Evolutionary conservation across 2,888 invertebrate species (phyloP).

Genomic region (Heliconius aoede): DNA sequence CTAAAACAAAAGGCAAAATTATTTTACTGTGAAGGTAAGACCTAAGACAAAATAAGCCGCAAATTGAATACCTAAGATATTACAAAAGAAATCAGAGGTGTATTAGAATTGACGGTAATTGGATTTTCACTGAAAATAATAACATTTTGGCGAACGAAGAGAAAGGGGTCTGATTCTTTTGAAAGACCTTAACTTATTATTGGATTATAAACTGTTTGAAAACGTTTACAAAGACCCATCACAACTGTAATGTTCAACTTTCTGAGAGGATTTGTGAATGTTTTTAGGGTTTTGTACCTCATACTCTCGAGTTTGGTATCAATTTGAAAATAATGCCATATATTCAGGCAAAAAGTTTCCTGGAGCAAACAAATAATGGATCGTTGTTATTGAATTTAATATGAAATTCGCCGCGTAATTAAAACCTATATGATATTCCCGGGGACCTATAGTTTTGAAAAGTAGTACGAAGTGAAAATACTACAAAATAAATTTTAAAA

Average conservation of each 20-base stretch:
- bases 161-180: conserved; percentile 39
- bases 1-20: background rate
- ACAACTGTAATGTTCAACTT: conserved; percentile 20
- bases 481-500: too few relatives aligned
- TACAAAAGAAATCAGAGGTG: conserved; percentile 41
- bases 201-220: conserved; percentile 41
- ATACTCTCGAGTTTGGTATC: too few relatives aligned
- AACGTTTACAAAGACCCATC: conserved; percentile 37
- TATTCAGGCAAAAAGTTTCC: too few relatives aligned
- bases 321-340: too few relatives aligned
- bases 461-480: too few relatives aligned
- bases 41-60: conserved; percentile 49
- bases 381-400: too few relatives aligned
- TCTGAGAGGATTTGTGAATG: background rate
- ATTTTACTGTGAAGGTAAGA: background rate
- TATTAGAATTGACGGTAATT: conserved; percentile 41
- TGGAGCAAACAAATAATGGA: too few relatives aligned
- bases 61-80: conserved; percentile 59
- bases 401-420: too few relatives aligned
- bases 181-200: conserved; percentile 44
- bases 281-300: background rate
- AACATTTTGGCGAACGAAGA: conserved; percentile 34
- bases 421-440: too few relatives aligned
- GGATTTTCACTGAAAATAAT: conserved; percentile 45
- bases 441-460: too few relatives aligned